These are phyloP conservation scores for Chrysomallon squamiferum DNA, from an alignment of 1,140 invertebrate genomes.

Conservation along the genomic window DNA sequence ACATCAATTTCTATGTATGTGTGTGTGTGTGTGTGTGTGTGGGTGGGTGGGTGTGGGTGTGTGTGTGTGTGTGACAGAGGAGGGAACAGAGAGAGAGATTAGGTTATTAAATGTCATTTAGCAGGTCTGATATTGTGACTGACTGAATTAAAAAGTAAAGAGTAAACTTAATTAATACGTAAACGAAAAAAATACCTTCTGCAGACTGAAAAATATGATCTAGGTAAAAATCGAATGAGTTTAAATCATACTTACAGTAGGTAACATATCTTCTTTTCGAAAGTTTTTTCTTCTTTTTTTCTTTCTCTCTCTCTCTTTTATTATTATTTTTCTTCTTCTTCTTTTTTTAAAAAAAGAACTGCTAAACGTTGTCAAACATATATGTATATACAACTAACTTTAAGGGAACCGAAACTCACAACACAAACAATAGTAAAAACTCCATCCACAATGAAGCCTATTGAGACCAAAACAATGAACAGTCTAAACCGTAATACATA, in stretches of 20 bases:
- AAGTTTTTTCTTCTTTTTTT: no score
- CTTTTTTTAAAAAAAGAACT: no score
- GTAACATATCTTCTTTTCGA: no score
- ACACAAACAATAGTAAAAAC: no score
- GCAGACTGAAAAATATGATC: neutral
- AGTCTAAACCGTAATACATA: no score
- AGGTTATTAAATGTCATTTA: neutral
- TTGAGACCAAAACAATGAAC: no score
- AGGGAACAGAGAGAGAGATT: neutral
- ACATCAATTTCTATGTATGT: neutral
- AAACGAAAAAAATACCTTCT: neutral
- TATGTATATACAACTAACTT: no score
- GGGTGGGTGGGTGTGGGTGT: constrained; percentile 1
- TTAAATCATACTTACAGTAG: neutral
- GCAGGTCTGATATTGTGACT: neutral
- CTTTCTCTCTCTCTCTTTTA: no score
- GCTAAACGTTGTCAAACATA: no score
- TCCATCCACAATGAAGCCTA: no score
- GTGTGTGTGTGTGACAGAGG: constrained; percentile 4
- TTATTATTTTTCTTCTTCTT: no score
- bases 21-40: neutral
- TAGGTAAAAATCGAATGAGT: neutral
- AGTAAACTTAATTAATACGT: neutral
- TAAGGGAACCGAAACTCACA: no score
- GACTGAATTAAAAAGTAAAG: neutral